Base-by-base conservation (phyloP, 2,888 invertebrate species). In the Eupithecia exiguata region DNA sequence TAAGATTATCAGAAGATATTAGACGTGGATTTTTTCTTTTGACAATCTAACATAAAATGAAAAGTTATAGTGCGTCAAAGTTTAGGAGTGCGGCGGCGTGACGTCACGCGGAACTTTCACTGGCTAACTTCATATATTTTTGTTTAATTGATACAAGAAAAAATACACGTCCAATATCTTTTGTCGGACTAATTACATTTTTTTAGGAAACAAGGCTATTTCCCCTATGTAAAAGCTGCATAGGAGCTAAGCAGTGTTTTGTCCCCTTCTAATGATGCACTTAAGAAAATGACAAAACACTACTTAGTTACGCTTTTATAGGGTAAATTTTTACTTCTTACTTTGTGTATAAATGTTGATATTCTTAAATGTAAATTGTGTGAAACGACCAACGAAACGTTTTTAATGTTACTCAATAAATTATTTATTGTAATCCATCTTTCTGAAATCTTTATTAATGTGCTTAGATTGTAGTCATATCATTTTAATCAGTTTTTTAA, bases 341-440 rank as follows among this genome's bases (percentile, higher is more conserved):
- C 0, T 61, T 53, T 72, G 62, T 68, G 68, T 67, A 66, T 76
- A 67, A 72, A 73, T 74, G 70, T 70, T 78, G 30, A 74, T 74
- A 69, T 74, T 71, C 71, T 70, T 69, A 74, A 76, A 58, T 70
- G 68, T 70, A 68, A 74, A 76, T 71, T 72, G 46, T 75, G 73
- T 65, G n/a, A 73, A 72, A 77, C 68, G 79, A 80, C 80, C 78
- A 80, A 80, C 77, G 79, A 80, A 78, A 74, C 72, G 38, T 73
- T 65, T 10, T 63, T 71, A 35, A 69, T 69, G 67, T 75, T 61
- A 68, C 58, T 72, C 46, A 69, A 43, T 14, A 43, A 70, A 68
- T 62, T 74, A 69, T 36, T 61, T 38, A 63, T 68, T 5, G 43
- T 36, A 68, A 25, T 30, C 14, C 46, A 12, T 25, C 21, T 72